Evolutionary conservation across 2,113 vertebrate species (phyloP).

Genomic region (Paramormyrops kingsleyae): DNA sequence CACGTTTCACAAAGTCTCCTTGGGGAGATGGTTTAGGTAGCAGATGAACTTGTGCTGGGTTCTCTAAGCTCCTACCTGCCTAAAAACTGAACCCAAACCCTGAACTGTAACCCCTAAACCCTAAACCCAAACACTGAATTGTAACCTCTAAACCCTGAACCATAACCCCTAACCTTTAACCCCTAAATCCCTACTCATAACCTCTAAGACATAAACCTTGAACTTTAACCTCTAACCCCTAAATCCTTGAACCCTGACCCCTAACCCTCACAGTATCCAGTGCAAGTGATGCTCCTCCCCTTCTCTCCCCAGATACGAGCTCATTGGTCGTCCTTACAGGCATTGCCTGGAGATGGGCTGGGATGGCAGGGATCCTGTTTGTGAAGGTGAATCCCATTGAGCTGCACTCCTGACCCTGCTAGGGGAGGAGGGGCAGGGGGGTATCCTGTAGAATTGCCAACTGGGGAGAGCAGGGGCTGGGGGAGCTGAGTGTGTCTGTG

Average conservation of each 20-base stretch:
- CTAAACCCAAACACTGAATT: not conserved
- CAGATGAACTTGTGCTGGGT: not conserved
- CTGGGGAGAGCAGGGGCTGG: not conserved
- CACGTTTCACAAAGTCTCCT: not conserved
- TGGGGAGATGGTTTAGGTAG: not conserved
- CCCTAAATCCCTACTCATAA: too few relatives aligned
- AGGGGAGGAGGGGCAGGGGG: not conserved
- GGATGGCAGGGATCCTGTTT: conserved; percentile 50
- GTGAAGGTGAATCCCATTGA: conserved; percentile 47
- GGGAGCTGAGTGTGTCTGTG: not conserved
- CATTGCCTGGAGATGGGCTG: conserved; percentile 48
- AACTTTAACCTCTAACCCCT: not conserved
- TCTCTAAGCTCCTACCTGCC: not conserved
- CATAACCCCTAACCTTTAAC: not conserved
- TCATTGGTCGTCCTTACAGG: conserved; percentile 45
- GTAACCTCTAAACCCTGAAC: too few relatives aligned
- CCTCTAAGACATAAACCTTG: too few relatives aligned
- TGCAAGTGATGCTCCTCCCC: not conserved
- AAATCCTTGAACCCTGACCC: not conserved
- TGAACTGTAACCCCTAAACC: not conserved
- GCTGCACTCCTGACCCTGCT: not conserved
- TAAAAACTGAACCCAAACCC: not conserved
- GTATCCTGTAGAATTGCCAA: not conserved
- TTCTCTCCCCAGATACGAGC: conserved; percentile 37
- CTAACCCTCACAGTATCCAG: not conserved